Evolutionary conservation across 2,797 vertebrate species (phyloP).

Genomic region (Diceros bicornis): DNA sequence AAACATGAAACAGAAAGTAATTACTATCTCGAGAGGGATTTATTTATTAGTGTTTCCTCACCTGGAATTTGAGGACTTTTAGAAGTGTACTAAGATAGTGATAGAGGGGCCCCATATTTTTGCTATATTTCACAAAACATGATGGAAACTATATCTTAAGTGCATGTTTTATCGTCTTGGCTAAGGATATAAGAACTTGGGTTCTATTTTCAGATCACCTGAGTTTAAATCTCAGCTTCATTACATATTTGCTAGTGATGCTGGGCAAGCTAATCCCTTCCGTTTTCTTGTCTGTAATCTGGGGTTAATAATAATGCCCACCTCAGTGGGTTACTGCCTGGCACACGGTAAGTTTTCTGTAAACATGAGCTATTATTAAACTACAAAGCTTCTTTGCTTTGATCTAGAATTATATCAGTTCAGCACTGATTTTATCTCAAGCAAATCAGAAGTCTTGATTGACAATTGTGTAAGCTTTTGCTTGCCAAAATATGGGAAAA

Average conservation of each 20-base stretch:
- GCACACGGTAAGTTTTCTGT: not conserved
- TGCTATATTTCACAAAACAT: not conserved
- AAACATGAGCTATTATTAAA: conserved; percentile 34
- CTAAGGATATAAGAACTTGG: not conserved
- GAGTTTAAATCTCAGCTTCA: not conserved
- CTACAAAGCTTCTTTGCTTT: not conserved
- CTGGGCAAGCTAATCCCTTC: not conserved
- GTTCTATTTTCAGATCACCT: not conserved
- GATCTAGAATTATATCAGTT: not conserved
- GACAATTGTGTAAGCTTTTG: not conserved
- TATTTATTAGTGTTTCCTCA: not conserved
- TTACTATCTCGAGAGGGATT: not conserved
- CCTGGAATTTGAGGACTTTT: not conserved
- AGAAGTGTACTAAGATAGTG: not conserved
- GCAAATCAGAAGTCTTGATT: not conserved
- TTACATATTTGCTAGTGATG: not conserved
- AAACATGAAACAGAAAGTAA: not conserved
- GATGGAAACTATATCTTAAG: not conserved
- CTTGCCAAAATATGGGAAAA: conserved; percentile 12
- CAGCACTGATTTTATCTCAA: not conserved
- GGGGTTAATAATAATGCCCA: not conserved
- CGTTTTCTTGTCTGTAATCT: not conserved
- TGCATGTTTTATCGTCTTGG: not conserved
- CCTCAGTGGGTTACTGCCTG: not conserved
- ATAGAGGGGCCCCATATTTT: not conserved